These are phyloP conservation scores for Austrolebias charrua DNA, from an alignment of 2,797 vertebrate genomes.

Conservation along the genomic window DNA sequence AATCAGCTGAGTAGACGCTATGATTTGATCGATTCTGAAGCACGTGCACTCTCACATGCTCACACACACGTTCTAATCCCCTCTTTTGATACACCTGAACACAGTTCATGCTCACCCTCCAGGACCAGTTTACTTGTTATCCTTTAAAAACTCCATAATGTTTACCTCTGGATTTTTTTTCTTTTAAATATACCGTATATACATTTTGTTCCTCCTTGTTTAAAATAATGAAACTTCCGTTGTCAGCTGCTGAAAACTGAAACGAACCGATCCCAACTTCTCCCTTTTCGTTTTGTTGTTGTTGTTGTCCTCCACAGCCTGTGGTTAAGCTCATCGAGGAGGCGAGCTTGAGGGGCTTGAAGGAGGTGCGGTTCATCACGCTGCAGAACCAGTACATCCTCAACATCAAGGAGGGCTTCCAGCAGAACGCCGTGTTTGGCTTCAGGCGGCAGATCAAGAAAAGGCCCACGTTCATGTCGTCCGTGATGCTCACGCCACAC, in stretches of 20 bases:
- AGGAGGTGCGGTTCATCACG: constrained; percentile 95
- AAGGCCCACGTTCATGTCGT: constrained; percentile 91
- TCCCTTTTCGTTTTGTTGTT: background rate
- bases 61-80: constrained; percentile 9
- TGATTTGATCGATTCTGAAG: constrained; percentile 44
- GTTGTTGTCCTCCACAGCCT: constrained; percentile 74
- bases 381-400: constrained; percentile 97
- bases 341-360: constrained; percentile 89
- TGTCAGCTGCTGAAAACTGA: constrained; percentile 1
- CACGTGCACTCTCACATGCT: background rate
- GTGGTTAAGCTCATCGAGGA: constrained; percentile 95
- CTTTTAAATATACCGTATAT: too few relatives aligned
- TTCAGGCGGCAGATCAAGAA: constrained; percentile 94
- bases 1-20: constrained; percentile 36
- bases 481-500: constrained; percentile 87
- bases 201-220: background rate
- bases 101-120: constrained; percentile 48
- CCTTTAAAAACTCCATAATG: constrained; percentile 7
- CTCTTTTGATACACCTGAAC: constrained; percentile 29
- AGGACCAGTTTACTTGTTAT: constrained; percentile 5
- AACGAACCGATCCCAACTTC: constrained; percentile 1
- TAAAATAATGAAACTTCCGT: background rate
- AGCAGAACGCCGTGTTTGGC: constrained; percentile 89
- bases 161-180: background rate
- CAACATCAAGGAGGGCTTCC: constrained; percentile 92